A percentile compares a stretch with the other conserved stretches of the same genome.
phyloP scores from a whole-genome alignment of 2,888 invertebrate species.

The Candidula unifasciata region DNA sequence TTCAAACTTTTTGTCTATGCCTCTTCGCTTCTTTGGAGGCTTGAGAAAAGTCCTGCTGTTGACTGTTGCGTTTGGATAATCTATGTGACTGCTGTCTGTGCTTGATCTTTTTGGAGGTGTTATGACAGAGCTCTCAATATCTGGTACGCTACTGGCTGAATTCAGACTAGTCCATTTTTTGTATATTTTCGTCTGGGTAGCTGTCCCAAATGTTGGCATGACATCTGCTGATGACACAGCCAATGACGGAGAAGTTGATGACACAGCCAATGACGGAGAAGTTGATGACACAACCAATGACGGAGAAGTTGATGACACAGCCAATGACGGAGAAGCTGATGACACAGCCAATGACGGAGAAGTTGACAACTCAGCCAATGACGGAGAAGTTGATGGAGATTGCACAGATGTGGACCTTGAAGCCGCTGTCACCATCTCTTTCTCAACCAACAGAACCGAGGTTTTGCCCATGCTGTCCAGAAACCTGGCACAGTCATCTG shows the following conservation, averaged over 20 bases:
- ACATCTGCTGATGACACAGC: background rate
- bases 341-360: background rate
- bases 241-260: background rate
- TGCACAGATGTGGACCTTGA: conserved; percentile 3
- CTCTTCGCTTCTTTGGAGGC: conserved; percentile 55
- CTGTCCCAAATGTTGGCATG: conserved; percentile 3
- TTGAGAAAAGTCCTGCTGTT: conserved; percentile 46
- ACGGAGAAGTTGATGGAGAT: background rate
- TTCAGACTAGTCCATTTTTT: background rate
- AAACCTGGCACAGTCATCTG: conserved; percentile 44
- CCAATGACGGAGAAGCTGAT: background rate
- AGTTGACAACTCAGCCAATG: background rate
- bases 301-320: background rate
- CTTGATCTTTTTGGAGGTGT: background rate
- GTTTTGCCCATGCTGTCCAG: conserved; percentile 48
- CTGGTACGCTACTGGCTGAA: background rate
- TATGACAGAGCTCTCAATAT: background rate
- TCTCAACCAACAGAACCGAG: conserved; percentile 44
- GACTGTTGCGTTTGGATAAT: background rate
- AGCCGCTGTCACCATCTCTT: conserved; percentile 34
- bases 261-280: background rate
- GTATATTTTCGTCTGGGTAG: conserved; percentile 28
- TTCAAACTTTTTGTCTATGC: conserved; percentile 50
- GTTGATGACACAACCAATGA: background rate
- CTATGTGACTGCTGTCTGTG: background rate